Conservation (phyloP, 2,113 vertebrate genomes). For the Percopsis transmontana region DNA sequence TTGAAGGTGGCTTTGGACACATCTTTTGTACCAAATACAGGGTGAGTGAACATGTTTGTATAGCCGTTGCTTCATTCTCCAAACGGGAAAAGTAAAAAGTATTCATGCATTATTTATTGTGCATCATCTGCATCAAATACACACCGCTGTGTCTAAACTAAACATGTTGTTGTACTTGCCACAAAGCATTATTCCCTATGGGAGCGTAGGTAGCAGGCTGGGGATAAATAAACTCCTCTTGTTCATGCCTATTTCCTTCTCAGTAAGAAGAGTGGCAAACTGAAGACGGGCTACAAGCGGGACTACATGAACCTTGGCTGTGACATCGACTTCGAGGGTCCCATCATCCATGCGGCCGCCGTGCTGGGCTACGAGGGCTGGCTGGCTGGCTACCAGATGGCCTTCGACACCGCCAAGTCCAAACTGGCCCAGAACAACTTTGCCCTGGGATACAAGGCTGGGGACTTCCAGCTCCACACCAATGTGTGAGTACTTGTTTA, state of each 20-base stretch:
- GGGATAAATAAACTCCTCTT: background rate
- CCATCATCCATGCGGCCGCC: slow-evolving; percentile 86
- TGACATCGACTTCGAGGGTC: slow-evolving; percentile 92
- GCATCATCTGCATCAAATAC: too few relatives aligned
- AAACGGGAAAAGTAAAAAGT: background rate
- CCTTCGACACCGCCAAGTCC: slow-evolving; percentile 93
- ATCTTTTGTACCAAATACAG: slow-evolving; percentile 96
- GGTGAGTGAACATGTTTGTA: slow-evolving; percentile 75
- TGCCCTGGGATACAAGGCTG: slow-evolving; percentile 88
- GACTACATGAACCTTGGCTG: slow-evolving; percentile 89
- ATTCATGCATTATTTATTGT: too few relatives aligned
- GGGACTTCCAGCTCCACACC: slow-evolving; percentile 95
- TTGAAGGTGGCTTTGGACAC: slow-evolving; percentile 91
- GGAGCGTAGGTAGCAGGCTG: background rate
- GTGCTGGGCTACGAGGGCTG: slow-evolving; percentile 94
- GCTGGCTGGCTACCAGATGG: slow-evolving; percentile 95
- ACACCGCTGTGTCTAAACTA: too few relatives aligned
- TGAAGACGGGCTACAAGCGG: slow-evolving; percentile 92
- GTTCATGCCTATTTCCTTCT: slow-evolving; percentile 2
- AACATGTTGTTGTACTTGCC: background rate
- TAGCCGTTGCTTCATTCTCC: too few relatives aligned
- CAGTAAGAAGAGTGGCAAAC: slow-evolving; percentile 96
- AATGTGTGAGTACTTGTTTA: slow-evolving; percentile 85
- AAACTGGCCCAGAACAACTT: slow-evolving; percentile 94
- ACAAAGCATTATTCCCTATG: background rate